Base-by-base conservation (phyloP, 2,888 invertebrate species). In the Heliconius aoede region DNA sequence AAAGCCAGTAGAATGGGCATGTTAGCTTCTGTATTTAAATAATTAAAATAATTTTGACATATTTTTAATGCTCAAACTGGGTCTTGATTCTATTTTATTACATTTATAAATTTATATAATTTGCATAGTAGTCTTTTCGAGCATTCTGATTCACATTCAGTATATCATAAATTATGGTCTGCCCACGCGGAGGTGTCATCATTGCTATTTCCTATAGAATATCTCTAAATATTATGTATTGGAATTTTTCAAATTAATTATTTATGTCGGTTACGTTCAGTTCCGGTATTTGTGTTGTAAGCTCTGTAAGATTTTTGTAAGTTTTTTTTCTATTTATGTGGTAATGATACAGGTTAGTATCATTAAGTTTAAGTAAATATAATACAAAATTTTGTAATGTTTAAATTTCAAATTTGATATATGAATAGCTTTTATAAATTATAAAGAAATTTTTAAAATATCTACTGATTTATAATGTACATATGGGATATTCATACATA, bases 81-180 rank as follows among this genome's bases (percentile, higher is more conserved):
- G 60, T 79, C 78, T 73, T 76, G 61, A 76, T 78, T 60, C 74
- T 72, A 64, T 74, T 80, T 78, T 78, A 80, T 76, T 77, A 78
- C 68, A 74, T 75, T 73, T 79, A 79, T 78, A 79, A 79, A 76
- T 80, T 79, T 72, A 78, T 71, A 28, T 74, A 72, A 79, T 79
- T 80, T 61, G 76, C 79, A 79, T 80, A 80, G 62, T 75, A 78
- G 76, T 80, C 71, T 78, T 71, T 74, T 78, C 67, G 60, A 78
- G 74, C 79, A 80, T 78, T 79, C 77, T 79, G 79, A 78, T 79
- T 78, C 80, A 79, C 77, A 76, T 79, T 76, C 58, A 77, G 77
- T 76, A 75, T 79, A 71, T 26, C 7, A 15, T 60, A 60, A 60
- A 68, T 79, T 78, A 79, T 76, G 61, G 32, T 61, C 78, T 40